Evolutionary conservation across 2,888 invertebrate genomes (phyloP), one percentile per base, ranked within the genome.

Genomic region (Hipparchia sbordonii): DNA sequence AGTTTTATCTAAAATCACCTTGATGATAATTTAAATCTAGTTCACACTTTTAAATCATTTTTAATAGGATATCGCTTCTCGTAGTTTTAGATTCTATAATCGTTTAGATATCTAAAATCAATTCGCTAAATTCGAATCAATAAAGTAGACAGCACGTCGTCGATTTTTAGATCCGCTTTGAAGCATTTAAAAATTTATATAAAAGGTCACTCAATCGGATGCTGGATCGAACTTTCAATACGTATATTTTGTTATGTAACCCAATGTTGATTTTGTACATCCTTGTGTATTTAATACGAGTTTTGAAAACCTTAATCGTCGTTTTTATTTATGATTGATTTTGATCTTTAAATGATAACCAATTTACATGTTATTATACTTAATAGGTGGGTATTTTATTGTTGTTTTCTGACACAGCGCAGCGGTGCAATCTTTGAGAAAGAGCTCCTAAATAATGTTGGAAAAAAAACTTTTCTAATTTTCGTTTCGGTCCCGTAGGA

Each of bases 61-160:
- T 39, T 39, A 39, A 39, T 4, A 39, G 39, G 3, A 39, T 39
- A 39, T 39, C 5, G 39, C 39, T 2, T 39, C 39, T 39, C 2
- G 39, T 4, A 39, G 2, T 39, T 39, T 39, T 23, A 23, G 23
- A 46, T 48, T 48, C 7, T 7, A 48, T 6, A 48, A 48, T 48
- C 48, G 51, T 33, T 52, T 61, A 52, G 57, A 67, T 48, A 46
- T 23, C 23, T 56, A 69, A 70, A 70, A 72, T 70, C 54, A 62
- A 72, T 13, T 62, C 57, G 10, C 67, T 72, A 72, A 62, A 62
- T 63, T 72, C 12, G 65, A 65, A 74, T 74, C 70, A 73, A 77
- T 77, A 75, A 76, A 74, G 72, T 74, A 77, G 77, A 77, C 77
- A 75, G 77, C 77, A 75, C 77, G 77, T 75, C 77, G 75, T 67